Evolutionary conservation across 2,888 invertebrate genomes (phyloP).

Genomic region (Lasioglossum figueresi): DNA sequence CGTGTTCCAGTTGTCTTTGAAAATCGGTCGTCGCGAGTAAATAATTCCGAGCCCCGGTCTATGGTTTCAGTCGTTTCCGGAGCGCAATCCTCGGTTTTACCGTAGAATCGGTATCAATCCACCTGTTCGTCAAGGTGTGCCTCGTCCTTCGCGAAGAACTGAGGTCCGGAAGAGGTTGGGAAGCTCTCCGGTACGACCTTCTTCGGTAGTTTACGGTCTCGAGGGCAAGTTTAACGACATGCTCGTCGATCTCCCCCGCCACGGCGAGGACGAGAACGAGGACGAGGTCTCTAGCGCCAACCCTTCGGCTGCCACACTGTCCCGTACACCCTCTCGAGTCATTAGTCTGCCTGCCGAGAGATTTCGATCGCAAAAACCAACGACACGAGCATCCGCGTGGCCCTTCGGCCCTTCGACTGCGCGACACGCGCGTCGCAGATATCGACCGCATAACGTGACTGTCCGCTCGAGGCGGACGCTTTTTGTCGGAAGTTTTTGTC

Average conservation of each 20-base stretch:
- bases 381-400: constrained; percentile 60
- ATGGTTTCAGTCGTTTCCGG: constrained; percentile 30
- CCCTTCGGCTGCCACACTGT: constrained; percentile 13
- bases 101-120: constrained; percentile 51
- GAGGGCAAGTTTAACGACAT: constrained; percentile 73
- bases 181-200: constrained; percentile 53
- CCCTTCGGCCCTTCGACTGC: constrained; percentile 49
- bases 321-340: constrained; percentile 56
- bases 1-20: too few species aligned
- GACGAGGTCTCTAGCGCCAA: constrained; percentile 23
- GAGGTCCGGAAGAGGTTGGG: constrained; percentile 41
- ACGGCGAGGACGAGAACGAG: background rate
- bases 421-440: constrained; percentile 40
- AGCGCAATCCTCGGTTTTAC: constrained; percentile 25
- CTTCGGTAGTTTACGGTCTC: constrained; percentile 70
- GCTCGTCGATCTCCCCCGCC: constrained; percentile 71
- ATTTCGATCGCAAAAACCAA: constrained; percentile 66
- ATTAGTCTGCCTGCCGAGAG: constrained; percentile 63
- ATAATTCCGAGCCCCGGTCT: too few species aligned
- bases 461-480: background rate
- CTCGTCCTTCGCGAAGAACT: constrained; percentile 13
- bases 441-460: constrained; percentile 44
- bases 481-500: constrained; percentile 24
- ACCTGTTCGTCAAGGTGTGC: constrained; percentile 53
- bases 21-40: too few species aligned